Evolutionary conservation across 2,113 vertebrate species (phyloP), one percentile per base, ranked within the genome.

Genomic region (Neotoma lepida): DNA sequence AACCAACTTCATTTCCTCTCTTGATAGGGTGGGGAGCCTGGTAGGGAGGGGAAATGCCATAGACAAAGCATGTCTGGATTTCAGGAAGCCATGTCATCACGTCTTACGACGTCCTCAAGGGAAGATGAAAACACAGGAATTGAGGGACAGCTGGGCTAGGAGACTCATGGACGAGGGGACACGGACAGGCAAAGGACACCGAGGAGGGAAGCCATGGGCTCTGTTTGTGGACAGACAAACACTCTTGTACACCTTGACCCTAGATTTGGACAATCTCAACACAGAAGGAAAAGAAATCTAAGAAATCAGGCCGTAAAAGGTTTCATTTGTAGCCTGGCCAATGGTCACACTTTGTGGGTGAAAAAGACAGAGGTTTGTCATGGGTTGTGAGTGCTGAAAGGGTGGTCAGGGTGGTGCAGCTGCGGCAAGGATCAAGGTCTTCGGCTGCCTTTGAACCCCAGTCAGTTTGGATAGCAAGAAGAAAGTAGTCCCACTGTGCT

Each of bases 1-100:
- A 77, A 41, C 61, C 89, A 89, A 82, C 96, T 81, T 96, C 95
- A 94, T 95, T 97, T 97, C 96, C 96, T 93, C 68, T 95, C 73
- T 54, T 94, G 96, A 97, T 96, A 97, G 91, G 78, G 51, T 71
- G 9, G 87, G 88, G 70, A 95, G 96, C 85, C 88, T 88, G 91
- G 54, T 77, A 41, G 12, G 35, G 80, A 94, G 51, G 91, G 96
- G 97, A 97, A 97, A 90, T 86, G 77, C 91, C 90, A 90, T 76
- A 96, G 96, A 94, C 80, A 44, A 39, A 85, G 58, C 12, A 54
- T 86, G 95, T 97, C 96, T 97, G 93, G 90, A 44, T 94, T 71
- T 88, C 94, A 96, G 96, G 95, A 96, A 97, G 95, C 90, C 15
- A 2, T 46, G 64, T 91, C 94, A 95, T 95, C 91, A 87, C 63